These are phyloP conservation scores for Catagonus wagneri DNA, from an alignment of 2,113 vertebrate species.

Conservation along the genomic window DNA sequence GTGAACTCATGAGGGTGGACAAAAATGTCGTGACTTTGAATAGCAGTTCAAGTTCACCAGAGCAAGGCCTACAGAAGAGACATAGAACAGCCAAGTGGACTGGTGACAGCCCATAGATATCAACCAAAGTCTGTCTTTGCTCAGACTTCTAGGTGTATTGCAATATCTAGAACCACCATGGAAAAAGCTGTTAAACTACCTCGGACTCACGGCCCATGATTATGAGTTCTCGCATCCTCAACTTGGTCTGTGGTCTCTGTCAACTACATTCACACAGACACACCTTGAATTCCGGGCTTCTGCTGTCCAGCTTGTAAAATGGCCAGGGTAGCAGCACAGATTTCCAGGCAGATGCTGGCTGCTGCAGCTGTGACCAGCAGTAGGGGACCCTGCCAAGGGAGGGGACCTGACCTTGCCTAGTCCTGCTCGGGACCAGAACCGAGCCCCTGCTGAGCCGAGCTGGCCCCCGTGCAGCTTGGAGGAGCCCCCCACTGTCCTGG, in stretches of 20 bases:
- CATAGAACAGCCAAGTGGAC: not conserved
- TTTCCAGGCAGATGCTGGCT: not conserved
- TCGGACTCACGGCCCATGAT: too few relatives aligned
- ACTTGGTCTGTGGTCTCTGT: too few relatives aligned
- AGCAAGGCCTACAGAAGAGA: not conserved
- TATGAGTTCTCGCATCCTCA: too few relatives aligned
- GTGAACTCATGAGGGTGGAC: not conserved
- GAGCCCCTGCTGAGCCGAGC: too few relatives aligned
- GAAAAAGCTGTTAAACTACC: not conserved
- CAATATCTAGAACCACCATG: not conserved
- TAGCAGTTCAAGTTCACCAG: not conserved
- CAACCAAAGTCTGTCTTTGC: not conserved
- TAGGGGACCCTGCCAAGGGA: too few relatives aligned
- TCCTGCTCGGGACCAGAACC: too few relatives aligned
- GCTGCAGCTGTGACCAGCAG: not conserved
- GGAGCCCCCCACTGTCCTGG: too few relatives aligned
- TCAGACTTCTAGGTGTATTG: not conserved
- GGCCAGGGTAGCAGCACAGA: not conserved
- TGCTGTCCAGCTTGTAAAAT: too few relatives aligned
- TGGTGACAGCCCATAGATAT: not conserved
- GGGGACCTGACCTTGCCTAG: too few relatives aligned
- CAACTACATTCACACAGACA: too few relatives aligned
- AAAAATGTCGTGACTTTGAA: not conserved
- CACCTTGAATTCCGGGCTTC: too few relatives aligned
- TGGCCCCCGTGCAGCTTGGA: too few relatives aligned